Evolutionary conservation across 1,140 invertebrate genomes (phyloP), one percentile per base, ranked within the genome.

Genomic region (Parapsyche elsis): DNA sequence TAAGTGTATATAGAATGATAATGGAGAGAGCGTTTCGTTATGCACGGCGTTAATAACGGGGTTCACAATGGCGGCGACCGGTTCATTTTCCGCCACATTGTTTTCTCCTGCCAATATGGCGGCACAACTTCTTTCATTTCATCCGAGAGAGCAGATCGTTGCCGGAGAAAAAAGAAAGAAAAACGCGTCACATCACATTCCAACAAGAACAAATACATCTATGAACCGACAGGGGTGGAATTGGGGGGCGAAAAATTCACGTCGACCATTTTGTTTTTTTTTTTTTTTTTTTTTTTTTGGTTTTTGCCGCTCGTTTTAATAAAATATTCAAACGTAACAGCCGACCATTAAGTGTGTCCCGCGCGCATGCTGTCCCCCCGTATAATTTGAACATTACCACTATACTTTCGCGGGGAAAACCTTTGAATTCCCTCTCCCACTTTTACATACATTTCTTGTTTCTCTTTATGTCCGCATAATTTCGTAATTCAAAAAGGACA

Each of bases 401-500:
- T 64, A 77, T 77, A 77, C 73, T 77, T 77, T 77, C 59, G 75
- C 9, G 45, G 75, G 59, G 26, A 30, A 67, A 77, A 77, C 75
- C 75, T 77, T 77, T 77, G 75, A 77, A 77, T 77, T 77, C 57
- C 30, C 75, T 30, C 38, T 67, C 24, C 24, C 64, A 53, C 71
- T 45, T 64, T 64, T 77, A 77, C 57, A 64, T 77, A 64, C 57
- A 77, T 64, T 77, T 77, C 75, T 64, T 77, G 75, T 77, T 77
- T 77, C 75, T 64, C 75, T 77, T 77, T 77, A 76, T 76, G 74
- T 76, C 74, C 74, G 75, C 75, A 77, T 77, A 77, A 77, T 77
- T 77, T 77, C 53, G 75, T 77, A 77, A 77, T 77, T 77, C 57
- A 64, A 67, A 77, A 77, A 38, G 26, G 19, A 64, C 75, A 77